Conservation (phyloP, 2,113 vertebrate genomes). For the Leptobrachium ailaonicum region DNA sequence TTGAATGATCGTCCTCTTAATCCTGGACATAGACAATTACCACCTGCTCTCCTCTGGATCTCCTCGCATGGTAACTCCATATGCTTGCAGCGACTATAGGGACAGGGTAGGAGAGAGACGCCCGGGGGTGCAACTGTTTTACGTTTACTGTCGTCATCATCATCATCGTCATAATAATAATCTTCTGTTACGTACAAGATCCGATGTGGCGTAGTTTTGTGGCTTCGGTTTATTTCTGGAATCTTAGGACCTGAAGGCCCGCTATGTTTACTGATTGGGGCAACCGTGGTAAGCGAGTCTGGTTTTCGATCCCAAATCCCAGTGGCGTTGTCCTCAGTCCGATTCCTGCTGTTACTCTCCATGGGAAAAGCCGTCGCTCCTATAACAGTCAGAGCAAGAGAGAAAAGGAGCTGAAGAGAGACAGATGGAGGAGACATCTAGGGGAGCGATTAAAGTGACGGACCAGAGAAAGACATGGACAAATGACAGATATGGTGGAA, state of each 20-base stretch:
- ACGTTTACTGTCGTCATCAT: not conserved
- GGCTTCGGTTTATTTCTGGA: not conserved
- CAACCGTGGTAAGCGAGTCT: not conserved
- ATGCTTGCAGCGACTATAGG: conserved; percentile 62
- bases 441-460: not conserved
- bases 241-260: not conserved
- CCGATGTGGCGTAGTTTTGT: conserved; percentile 5
- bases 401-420: conserved; percentile 15
- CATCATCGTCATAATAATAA: conserved; percentile 11
- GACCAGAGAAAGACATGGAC: not conserved
- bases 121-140: not conserved
- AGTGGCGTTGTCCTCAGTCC: not conserved
- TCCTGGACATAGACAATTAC: conserved; percentile 55
- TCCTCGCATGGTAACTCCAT: conserved; percentile 59
- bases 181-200: conserved; percentile 17
- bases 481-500: not conserved
- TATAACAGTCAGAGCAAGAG: not conserved
- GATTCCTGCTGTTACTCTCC: not conserved
- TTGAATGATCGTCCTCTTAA: conserved; percentile 45
- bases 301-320: not conserved
- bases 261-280: not conserved
- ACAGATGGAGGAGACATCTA: not conserved
- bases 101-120: conserved; percentile 11
- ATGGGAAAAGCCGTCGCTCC: not conserved
- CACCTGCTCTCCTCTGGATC: conserved; percentile 36